phyloP scores from a whole-genome alignment of 2,113 vertebrate species.

The Muntiacus muntjak region DNA sequence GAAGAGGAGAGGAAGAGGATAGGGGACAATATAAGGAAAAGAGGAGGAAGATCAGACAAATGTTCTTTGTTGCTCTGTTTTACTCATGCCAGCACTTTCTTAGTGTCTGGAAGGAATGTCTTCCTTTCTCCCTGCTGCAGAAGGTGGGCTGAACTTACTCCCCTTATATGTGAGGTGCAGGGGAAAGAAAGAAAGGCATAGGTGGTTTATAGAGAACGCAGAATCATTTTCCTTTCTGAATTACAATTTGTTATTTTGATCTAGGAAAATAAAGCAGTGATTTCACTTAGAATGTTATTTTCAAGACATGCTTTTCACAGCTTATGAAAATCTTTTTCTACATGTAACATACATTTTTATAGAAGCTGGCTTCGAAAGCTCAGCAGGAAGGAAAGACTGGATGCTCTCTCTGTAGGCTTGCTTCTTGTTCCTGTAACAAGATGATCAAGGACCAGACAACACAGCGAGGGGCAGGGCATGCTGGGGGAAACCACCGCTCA shows the following conservation, averaged over 20 bases:
- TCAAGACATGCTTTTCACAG: neutral
- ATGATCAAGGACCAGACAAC: neutral
- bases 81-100: fast-evolving
- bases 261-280: neutral
- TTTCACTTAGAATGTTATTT: neutral
- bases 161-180: neutral
- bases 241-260: neutral
- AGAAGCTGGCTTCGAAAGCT: neutral
- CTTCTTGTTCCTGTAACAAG: slow-evolving; percentile 12
- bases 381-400: neutral
- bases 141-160: neutral
- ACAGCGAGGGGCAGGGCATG: neutral
- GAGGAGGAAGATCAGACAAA: neutral
- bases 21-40: neutral
- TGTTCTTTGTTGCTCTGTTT: neutral
- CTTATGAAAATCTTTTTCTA: neutral
- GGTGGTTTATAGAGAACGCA: neutral
- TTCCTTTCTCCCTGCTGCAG: neutral
- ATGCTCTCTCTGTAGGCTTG: neutral
- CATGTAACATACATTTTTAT: neutral
- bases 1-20: neutral
- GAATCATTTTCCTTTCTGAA: neutral
- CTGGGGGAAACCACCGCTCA: neutral
- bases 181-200: neutral
- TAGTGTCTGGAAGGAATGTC: neutral